phyloP scores from a whole-genome alignment of 2,113 vertebrate genomes.

The Thunnus maccoyii region DNA sequence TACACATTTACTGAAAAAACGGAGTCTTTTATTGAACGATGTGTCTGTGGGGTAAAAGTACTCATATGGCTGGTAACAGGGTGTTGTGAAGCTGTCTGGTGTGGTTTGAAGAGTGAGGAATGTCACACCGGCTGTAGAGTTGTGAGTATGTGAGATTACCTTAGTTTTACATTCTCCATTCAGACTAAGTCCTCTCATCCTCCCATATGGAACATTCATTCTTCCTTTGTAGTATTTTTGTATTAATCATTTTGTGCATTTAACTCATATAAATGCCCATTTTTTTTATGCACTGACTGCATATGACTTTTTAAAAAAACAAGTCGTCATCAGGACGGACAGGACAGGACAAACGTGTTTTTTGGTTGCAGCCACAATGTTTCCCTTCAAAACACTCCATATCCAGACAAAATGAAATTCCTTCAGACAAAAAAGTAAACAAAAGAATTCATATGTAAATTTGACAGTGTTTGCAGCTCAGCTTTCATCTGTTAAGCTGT shows the following conservation, averaged over 20 bases:
- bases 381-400: too few relatives aligned
- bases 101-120: constrained; percentile 45
- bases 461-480: too few relatives aligned
- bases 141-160: background rate
- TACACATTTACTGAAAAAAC: constrained; percentile 64
- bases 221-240: background rate
- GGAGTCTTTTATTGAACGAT: constrained; percentile 42
- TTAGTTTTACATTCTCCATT: background rate
- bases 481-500: too few relatives aligned
- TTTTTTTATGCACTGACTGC: background rate
- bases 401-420: too few relatives aligned
- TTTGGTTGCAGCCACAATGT: too few relatives aligned
- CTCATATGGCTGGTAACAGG: background rate
- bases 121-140: constrained; percentile 13
- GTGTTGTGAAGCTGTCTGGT: constrained; percentile 5
- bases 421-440: too few relatives aligned
- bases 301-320: too few relatives aligned
- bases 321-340: too few relatives aligned
- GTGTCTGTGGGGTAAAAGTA: background rate
- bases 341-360: too few relatives aligned
- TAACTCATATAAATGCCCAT: constrained; percentile 9
- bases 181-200: background rate
- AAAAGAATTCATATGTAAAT: too few relatives aligned
- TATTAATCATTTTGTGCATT: constrained; percentile 25
- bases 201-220: background rate